Evolutionary conservation across 2,797 vertebrate genomes (phyloP), one percentile per base, ranked within the genome.

Genomic region (Valencia hispanica): DNA sequence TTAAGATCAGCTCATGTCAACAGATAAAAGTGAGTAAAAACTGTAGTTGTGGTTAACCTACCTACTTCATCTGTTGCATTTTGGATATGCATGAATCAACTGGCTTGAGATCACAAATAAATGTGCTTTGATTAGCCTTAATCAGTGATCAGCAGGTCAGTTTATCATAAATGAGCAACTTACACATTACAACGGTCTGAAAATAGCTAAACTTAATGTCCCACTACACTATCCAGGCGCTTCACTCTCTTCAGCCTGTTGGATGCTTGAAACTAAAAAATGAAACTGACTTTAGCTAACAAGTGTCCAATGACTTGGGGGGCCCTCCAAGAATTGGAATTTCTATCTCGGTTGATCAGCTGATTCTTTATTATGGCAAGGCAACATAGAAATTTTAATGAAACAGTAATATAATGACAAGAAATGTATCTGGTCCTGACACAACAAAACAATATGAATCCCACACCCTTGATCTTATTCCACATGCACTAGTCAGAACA

Each of bases 1-100:
- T 79, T 68, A 72, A 78, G 43, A 79, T 79, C 74, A 80, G 57
- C 70, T 63, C 50, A 74, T 20, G 45, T 45, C 45, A 53, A 73
- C 34, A 74, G 68, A 78, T 77, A 25, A 80, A 70, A 53, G 41
- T 47, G n/a, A 45, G 12, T 25, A 68, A 47, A 68, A 68, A 61
- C 57, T 34, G 18, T 1, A 61, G 59, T 34, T 61, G 61, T 65
- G 48, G 48, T 50, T 36, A 66, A 43, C 63, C 22, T 66, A 12
- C 20, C 3, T 22, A 39, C 9, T 34, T 17, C 7, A 63, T 63
- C 32, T 63, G 20, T 36, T 9, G 0, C 34, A 36, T 65, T 65
- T 25, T 11, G 4, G 34, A 39, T 32, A 61, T 34, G 30, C 57
- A 36, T 39, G 18, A 39, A 22, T 65, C 34, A 39, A 22, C 3